A percentile compares a stretch with the other conserved stretches of the same genome.
Evolutionary conservation across 1,140 invertebrate species (phyloP).

Genomic region (Leptinotarsa lineolata): DNA sequence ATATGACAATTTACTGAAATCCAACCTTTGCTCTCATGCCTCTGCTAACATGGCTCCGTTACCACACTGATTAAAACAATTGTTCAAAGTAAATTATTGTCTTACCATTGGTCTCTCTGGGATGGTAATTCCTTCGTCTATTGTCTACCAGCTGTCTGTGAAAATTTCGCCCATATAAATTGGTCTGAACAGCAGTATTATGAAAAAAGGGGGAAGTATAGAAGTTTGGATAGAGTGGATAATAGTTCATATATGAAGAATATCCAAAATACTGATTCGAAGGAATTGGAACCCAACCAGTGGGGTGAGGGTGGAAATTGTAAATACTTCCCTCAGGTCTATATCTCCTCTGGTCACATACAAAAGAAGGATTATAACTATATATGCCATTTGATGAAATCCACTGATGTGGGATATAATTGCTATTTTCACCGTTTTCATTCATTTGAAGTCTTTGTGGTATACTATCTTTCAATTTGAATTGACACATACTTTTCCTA

Average conservation of each 20-base stretch:
- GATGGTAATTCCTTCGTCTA: not conserved
- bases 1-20: not conserved
- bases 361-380: not conserved
- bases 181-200: not conserved
- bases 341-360: not conserved
- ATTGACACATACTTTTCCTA: not conserved
- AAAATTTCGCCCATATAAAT: not conserved
- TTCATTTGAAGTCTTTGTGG: not conserved
- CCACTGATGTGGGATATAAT: not conserved
- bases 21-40: no score
- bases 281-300: not conserved
- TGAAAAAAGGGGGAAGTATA: not conserved
- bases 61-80: not conserved
- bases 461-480: not conserved
- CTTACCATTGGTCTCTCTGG: not conserved
- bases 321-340: not conserved
- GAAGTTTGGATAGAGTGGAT: not conserved
- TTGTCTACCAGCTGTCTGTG: not conserved
- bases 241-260: not conserved
- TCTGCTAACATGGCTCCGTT: not conserved
- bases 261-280: not conserved
- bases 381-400: not conserved
- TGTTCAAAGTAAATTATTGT: not conserved
- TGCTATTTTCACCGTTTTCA: not conserved
- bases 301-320: not conserved